Conservation (phyloP, 2,113 vertebrate species). For the Ivindomyrus marchei region DNA sequence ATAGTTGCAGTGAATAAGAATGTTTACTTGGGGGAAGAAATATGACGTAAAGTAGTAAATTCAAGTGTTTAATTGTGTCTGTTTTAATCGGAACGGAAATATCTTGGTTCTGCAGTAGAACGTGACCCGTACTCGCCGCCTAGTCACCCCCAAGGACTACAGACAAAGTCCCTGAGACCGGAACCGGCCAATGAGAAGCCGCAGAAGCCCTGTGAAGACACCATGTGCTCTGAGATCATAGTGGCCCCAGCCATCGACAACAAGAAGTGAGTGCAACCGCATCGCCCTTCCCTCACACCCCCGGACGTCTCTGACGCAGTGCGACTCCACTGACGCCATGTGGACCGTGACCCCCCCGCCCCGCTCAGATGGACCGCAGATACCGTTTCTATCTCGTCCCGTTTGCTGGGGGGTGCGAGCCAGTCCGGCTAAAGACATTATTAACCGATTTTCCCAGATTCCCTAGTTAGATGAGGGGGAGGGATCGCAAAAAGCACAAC, state of each 20-base stretch:
- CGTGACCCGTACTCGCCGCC: not conserved
- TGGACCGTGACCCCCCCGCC: not conserved
- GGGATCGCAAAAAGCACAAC: not conserved
- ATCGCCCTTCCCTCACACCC: not conserved
- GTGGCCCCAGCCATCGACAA: conserved; percentile 39
- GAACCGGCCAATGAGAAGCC: conserved; percentile 65
- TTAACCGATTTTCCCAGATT: not conserved
- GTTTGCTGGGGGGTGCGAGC: not conserved
- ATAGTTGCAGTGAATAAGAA: not conserved
- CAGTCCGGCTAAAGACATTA: not conserved
- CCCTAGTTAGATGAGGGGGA: not conserved
- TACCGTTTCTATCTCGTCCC: not conserved
- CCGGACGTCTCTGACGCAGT: not conserved
- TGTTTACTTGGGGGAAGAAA: not conserved
- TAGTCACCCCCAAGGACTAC: conserved; percentile 28
- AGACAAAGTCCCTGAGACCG: conserved; percentile 69
- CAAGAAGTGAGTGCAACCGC: conserved; percentile 67
- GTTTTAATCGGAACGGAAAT: not conserved
- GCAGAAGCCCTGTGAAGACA: conserved; percentile 63
- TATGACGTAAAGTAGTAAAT: not conserved
- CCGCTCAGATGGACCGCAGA: not conserved
- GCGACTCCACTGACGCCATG: not conserved
- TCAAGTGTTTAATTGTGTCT: not conserved
- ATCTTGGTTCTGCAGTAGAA: not conserved
- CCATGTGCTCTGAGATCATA: conserved; percentile 70